A percentile compares a stretch with the other conserved stretches of the same genome.
phyloP scores from a whole-genome alignment of 2,113 vertebrate species.

The Rhinopomastus cyanomelas region DNA sequence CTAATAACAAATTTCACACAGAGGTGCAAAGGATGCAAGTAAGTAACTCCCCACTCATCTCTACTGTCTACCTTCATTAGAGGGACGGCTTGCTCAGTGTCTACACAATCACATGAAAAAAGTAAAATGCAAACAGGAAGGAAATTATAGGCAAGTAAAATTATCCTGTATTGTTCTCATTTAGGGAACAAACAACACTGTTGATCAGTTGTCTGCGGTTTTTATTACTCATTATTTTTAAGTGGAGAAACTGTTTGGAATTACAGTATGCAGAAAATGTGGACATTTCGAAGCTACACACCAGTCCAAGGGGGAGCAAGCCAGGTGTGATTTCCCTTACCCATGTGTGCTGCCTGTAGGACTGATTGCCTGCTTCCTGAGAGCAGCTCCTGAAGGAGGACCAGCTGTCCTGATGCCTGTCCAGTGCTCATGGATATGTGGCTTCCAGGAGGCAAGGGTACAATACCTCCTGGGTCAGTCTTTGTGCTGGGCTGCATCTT shows the following conservation, averaged over 20 bases:
- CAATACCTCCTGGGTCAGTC: not conserved
- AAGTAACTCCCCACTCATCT: constrained; percentile 2
- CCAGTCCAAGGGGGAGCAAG: rapidly evolving
- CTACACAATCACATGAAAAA: not conserved
- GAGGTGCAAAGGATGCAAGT: constrained; percentile 59
- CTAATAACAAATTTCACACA: constrained; percentile 59
- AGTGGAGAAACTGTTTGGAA: not conserved
- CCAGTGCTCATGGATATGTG: not conserved
- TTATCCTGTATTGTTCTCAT: constrained; percentile 14
- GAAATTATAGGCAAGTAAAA: constrained; percentile 23
- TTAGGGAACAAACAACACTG: not conserved
- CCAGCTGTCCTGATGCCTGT: rapidly evolving
- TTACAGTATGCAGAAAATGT: not conserved
- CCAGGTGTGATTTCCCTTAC: not conserved
- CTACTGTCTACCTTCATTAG: constrained; percentile 23
- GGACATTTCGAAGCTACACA: not conserved
- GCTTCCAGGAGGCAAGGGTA: rapidly evolving
- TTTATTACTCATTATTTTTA: not conserved
- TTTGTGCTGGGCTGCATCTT: not conserved
- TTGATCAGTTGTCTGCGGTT: not conserved
- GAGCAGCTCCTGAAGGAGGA: rapidly evolving
- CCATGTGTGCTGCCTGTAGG: rapidly evolving
- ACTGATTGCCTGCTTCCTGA: rapidly evolving
- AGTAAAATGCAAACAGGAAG: constrained; percentile 33
- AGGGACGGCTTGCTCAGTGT: constrained; percentile 42